phyloP scores from a whole-genome alignment of 2,797 vertebrate genomes.

The Novumbra hubbsi region DNA sequence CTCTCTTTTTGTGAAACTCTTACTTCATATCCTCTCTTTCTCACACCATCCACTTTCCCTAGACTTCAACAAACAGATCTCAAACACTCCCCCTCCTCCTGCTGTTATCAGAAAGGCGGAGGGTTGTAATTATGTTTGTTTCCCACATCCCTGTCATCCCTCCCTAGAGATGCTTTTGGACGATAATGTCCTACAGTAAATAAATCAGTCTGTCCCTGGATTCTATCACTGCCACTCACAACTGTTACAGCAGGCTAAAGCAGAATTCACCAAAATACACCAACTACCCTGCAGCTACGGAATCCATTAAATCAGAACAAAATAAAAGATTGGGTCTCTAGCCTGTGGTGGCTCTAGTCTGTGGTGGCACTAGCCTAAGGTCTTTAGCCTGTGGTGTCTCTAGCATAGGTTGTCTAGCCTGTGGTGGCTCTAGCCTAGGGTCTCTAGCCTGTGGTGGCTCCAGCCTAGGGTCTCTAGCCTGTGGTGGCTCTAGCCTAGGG shows the following conservation, averaged over 20 bases:
- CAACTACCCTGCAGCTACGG: slow-evolving; percentile 36
- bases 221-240: slow-evolving; percentile 12
- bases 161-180: slow-evolving; percentile 59
- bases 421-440: no score
- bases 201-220: slow-evolving; percentile 50
- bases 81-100: slow-evolving; percentile 46
- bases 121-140: slow-evolving; percentile 71
- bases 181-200: slow-evolving; percentile 67
- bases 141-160: slow-evolving; percentile 61
- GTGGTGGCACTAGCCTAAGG: no score
- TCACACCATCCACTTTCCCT: slow-evolving; percentile 34
- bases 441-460: no score
- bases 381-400: no score
- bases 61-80: slow-evolving; percentile 50
- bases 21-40: slow-evolving; percentile 20
- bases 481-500: no score
- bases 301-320: slow-evolving; percentile 42
- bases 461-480: no score
- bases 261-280: slow-evolving; percentile 1
- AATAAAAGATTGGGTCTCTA: slow-evolving; percentile 48
- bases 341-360: slow-evolving; percentile 12
- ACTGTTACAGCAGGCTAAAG: not conserved
- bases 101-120: slow-evolving; percentile 60
- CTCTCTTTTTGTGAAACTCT: slow-evolving; percentile 7
- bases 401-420: no score